phyloP scores from a whole-genome alignment of 2,797 vertebrate species.

The Poeciliopsis gracilis region DNA sequence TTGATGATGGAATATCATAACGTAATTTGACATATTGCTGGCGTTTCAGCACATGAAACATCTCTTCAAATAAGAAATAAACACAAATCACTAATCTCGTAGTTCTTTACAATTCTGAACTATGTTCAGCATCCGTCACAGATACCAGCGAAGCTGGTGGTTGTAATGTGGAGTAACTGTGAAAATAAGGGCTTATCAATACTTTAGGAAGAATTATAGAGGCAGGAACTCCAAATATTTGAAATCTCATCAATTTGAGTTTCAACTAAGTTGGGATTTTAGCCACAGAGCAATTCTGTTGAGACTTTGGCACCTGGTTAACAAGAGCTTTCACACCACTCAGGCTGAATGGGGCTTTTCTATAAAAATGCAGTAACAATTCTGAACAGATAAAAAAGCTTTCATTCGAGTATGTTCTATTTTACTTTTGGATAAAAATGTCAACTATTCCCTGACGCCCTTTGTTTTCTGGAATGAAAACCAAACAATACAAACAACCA shows the following conservation, averaged over 20 bases:
- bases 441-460: background rate
- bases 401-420: background rate
- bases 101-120: background rate
- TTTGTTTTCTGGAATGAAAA: background rate
- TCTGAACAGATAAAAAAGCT: background rate
- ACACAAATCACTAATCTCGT: background rate
- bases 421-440: background rate
- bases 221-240: background rate
- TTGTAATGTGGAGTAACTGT: background rate
- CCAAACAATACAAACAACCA: background rate
- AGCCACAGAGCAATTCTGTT: background rate
- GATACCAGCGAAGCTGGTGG: background rate
- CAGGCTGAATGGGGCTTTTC: background rate
- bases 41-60: background rate
- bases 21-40: no score
- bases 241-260: background rate
- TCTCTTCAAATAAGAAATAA: background rate
- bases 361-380: background rate
- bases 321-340: background rate
- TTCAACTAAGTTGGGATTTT: background rate
- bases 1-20: no score
- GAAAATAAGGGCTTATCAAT: background rate
- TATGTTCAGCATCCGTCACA: background rate
- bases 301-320: background rate
- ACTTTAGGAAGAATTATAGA: background rate